These are phyloP conservation scores for Brassicogethes aeneus DNA, from an alignment of 2,888 invertebrate species.

Conservation along the genomic window DNA sequence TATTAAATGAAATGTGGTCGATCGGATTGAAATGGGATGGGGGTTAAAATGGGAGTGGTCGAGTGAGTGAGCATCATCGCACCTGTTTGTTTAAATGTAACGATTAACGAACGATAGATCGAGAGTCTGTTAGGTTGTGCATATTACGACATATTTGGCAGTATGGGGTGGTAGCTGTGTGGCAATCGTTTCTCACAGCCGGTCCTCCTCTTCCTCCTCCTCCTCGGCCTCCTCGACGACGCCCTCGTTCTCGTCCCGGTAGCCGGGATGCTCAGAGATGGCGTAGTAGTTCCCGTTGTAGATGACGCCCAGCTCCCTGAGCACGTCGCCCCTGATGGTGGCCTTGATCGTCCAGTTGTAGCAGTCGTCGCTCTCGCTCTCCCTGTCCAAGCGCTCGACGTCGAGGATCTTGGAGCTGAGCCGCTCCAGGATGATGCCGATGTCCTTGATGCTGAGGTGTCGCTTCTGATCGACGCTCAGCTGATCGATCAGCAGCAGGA, in stretches of 20 bases:
- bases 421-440: slow-evolving; percentile 87
- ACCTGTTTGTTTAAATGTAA: neutral
- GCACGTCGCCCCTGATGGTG: slow-evolving; percentile 83
- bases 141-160: slow-evolving; percentile 13
- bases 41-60: too few species aligned
- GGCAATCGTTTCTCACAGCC: slow-evolving; percentile 37
- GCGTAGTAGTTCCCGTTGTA: slow-evolving; percentile 94
- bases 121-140: slow-evolving; percentile 10
- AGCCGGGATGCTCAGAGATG: slow-evolving; percentile 90
- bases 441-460: slow-evolving; percentile 88
- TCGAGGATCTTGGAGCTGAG: slow-evolving; percentile 89
- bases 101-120: too few species aligned
- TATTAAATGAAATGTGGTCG: too few species aligned
- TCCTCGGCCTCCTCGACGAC: slow-evolving; percentile 77
- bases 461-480: slow-evolving; percentile 86
- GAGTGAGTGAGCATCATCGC: too few species aligned
- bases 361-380: slow-evolving; percentile 87
- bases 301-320: slow-evolving; percentile 85
- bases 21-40: too few species aligned
- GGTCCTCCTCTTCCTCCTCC: slow-evolving; percentile 69
- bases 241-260: slow-evolving; percentile 83
- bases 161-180: slow-evolving; percentile 14
- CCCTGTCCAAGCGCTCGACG: slow-evolving; percentile 84
- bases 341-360: slow-evolving; percentile 97
- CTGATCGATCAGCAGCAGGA: slow-evolving; percentile 87